Conservation (phyloP, 2,888 invertebrate genomes). For the Gandaritis pyraliata region DNA sequence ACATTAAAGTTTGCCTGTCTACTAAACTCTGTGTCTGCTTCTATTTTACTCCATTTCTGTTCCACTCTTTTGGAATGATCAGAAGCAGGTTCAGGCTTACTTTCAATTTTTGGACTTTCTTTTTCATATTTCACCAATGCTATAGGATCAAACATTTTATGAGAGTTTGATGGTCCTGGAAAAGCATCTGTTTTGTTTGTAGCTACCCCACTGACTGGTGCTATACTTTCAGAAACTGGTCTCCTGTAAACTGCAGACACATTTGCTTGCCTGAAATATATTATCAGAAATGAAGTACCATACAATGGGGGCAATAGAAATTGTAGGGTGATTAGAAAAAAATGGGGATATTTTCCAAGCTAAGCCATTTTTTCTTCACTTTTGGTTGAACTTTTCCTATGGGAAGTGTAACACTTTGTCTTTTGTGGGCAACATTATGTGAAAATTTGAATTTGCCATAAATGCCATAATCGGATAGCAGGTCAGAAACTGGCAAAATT, state of each 20-base stretch:
- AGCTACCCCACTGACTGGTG: slow-evolving; percentile 7
- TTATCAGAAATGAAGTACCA: not conserved
- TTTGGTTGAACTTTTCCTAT: no score
- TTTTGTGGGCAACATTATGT: no score
- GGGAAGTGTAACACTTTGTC: no score
- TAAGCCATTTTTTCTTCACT: no score
- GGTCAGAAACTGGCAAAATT: no score
- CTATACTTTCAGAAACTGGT: slow-evolving; percentile 45
- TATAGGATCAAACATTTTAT: slow-evolving; percentile 53
- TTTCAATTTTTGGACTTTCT: slow-evolving; percentile 21
- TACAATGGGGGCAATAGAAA: no score
- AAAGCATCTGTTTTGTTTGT: slow-evolving; percentile 27
- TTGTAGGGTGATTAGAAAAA: no score
- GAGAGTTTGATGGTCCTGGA: slow-evolving; percentile 51
- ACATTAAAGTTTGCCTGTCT: slow-evolving; percentile 29
- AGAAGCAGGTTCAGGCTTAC: slow-evolving; percentile 15
- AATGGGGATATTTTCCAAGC: no score
- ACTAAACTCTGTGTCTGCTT: slow-evolving; percentile 27
- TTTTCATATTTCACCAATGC: slow-evolving; percentile 50
- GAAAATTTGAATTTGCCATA: no score
- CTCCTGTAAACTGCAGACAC: slow-evolving; percentile 84
- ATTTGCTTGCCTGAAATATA: slow-evolving; percentile 87
- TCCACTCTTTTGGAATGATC: slow-evolving; percentile 25
- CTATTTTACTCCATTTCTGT: slow-evolving; percentile 30
- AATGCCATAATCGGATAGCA: no score